Conservation (phyloP, 1,140 invertebrate species). For the Chymomyza costata region DNA sequence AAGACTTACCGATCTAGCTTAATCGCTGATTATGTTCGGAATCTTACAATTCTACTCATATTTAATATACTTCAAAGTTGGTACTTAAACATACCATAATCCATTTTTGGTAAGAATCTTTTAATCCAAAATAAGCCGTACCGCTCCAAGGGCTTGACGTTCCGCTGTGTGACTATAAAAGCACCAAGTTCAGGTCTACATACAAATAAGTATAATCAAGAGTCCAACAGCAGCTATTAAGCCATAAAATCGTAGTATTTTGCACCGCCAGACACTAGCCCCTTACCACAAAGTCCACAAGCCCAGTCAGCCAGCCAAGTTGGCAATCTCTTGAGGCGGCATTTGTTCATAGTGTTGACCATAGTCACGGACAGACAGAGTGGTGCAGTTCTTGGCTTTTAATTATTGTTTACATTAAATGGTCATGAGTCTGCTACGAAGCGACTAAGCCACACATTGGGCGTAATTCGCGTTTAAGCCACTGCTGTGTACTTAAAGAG, state of each 20-base stretch:
- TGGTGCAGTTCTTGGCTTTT: constrained; percentile 41
- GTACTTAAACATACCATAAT: no score
- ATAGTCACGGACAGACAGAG: background rate
- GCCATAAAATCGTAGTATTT: constrained; percentile 44
- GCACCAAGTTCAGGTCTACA: constrained; percentile 12
- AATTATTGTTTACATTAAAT: constrained; percentile 73
- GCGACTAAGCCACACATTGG: constrained; percentile 43
- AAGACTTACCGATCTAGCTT: no score
- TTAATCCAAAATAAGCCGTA: no score
- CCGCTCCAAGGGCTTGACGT: constrained; percentile 1
- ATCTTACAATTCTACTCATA: no score
- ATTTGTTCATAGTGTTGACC: background rate
- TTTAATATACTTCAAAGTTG: no score
- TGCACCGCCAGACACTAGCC: constrained; percentile 16
- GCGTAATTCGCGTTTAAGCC: constrained; percentile 69
- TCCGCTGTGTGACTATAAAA: constrained; percentile 26
- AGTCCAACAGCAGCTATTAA: constrained; percentile 49
- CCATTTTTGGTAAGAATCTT: no score
- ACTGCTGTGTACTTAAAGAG: constrained; percentile 64
- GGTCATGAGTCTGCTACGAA: constrained; percentile 68
- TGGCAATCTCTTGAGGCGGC: background rate
- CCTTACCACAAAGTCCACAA: no score
- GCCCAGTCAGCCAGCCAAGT: no score
- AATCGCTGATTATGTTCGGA: no score
- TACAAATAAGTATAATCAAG: constrained; percentile 47